Percentiles rank a stretch among this genome's conserved stretches.
Evolutionary conservation across 2,113 vertebrate genomes (phyloP).

Genomic region (Petaurus breviceps): DNA sequence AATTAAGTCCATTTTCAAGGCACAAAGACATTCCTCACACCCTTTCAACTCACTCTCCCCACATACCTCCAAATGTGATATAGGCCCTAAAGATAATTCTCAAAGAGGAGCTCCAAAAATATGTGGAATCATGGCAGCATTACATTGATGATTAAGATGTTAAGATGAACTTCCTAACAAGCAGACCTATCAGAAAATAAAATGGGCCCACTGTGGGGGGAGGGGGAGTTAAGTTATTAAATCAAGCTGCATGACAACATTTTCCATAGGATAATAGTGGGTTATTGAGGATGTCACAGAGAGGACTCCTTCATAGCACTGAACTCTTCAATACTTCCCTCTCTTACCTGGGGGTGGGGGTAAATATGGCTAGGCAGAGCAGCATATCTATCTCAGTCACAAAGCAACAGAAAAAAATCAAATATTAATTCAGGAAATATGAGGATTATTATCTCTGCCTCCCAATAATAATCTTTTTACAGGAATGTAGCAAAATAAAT

Average conservation of each 20-base stretch:
- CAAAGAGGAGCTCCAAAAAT: neutral
- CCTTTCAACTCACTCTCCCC: neutral
- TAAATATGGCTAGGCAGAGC: conserved; percentile 15
- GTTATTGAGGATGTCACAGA: neutral
- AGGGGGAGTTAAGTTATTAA: no score
- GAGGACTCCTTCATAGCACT: neutral
- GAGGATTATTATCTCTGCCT: conserved; percentile 23
- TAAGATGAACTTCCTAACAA: neutral
- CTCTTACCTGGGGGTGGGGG: neutral
- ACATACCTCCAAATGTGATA: neutral
- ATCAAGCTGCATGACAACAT: no score
- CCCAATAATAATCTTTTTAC: conserved; percentile 11
- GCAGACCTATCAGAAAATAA: neutral
- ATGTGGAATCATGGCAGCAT: neutral
- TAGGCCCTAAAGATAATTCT: neutral
- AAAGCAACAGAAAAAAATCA: conserved; percentile 56
- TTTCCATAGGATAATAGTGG: no score
- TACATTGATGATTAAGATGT: neutral
- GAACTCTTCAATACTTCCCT: neutral
- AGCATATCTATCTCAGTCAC: conserved; percentile 62
- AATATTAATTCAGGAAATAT: conserved; percentile 50
- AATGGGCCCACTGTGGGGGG: neutral
- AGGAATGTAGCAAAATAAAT: conserved; percentile 40
- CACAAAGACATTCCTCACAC: neutral
- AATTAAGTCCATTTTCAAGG: neutral